A percentile compares a stretch with the other conserved stretches of the same genome.
Evolutionary conservation across 1,140 invertebrate species (phyloP).

Genomic region (Chrysoperla carnea): DNA sequence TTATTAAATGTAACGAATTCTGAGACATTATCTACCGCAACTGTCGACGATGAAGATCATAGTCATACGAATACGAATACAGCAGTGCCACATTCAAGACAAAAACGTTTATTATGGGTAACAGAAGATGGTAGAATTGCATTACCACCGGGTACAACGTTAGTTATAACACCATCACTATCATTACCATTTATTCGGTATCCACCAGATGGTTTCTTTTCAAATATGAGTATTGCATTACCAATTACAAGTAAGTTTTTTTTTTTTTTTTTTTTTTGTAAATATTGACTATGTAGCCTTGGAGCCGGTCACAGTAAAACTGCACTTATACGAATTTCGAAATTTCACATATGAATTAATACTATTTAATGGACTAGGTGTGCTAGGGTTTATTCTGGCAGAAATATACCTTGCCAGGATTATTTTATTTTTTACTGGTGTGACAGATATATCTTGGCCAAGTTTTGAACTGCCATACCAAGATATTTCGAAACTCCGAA

Average conservation of each 20-base stretch:
- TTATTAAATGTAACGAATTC: too few species aligned
- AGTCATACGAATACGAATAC: not conserved
- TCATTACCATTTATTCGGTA: slow-evolving; percentile 66
- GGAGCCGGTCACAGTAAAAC: not conserved
- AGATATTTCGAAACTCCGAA: too few species aligned
- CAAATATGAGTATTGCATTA: slow-evolving; percentile 67
- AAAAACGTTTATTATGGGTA: slow-evolving; percentile 65
- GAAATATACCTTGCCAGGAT: not conserved
- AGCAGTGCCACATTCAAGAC: slow-evolving; percentile 40
- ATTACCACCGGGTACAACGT: slow-evolving; percentile 58
- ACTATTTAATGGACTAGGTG: too few species aligned
- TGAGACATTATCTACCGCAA: too few species aligned
- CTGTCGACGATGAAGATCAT: too few species aligned
- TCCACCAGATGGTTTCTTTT: slow-evolving; percentile 66
- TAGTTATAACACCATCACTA: slow-evolving; percentile 62
- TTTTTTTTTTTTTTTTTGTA: too few species aligned
- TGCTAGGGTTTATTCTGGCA: too few species aligned
- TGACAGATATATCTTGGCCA: too few species aligned
- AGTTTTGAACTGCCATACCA: too few species aligned
- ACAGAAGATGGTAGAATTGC: slow-evolving; percentile 65
- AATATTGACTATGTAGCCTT: not conserved
- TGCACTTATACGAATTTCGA: not conserved
- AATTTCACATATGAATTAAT: too few species aligned
- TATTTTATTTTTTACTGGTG: too few species aligned
- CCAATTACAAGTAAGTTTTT: slow-evolving; percentile 66